Percentiles rank a stretch among this genome's conserved stretches.
Evolutionary conservation across 2,113 vertebrate genomes (phyloP).

Genomic region (Turnix velox): DNA sequence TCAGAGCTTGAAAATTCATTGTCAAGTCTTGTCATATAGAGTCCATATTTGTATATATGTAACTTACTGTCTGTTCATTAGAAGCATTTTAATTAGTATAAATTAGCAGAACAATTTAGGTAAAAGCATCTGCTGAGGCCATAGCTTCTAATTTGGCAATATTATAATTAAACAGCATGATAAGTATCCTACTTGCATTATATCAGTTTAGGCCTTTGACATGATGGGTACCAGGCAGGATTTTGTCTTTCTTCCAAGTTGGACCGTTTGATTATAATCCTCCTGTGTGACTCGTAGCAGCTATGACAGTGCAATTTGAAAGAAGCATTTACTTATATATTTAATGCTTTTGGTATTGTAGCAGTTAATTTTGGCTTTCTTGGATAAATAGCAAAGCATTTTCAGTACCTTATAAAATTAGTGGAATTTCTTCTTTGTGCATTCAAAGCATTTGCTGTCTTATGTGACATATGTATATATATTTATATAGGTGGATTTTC

Average conservation of each 20-base stretch:
- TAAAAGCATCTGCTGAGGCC: neutral
- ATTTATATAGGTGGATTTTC: neutral
- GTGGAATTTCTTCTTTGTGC: neutral
- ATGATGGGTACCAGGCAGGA: neutral
- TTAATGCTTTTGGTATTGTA: neutral
- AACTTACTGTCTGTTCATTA: conserved; percentile 29
- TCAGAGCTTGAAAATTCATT: conserved; percentile 36
- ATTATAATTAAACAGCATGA: neutral
- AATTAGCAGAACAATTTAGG: neutral
- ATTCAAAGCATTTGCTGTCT: neutral
- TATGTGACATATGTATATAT: neutral
- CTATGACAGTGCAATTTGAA: neutral
- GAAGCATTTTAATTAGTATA: neutral
- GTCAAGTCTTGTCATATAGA: neutral
- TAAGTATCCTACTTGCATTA: neutral
- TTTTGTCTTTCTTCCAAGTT: neutral
- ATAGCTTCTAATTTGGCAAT: neutral
- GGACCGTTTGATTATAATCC: neutral
- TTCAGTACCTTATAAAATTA: neutral
- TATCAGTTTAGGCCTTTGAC: conserved; percentile 26
- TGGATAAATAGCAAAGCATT: neutral
- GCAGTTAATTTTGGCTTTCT: neutral
- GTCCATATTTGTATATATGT: neutral
- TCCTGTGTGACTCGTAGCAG: neutral
- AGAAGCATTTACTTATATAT: neutral